Conservation (phyloP, 2,888 invertebrate species). For the Volucella inflata region DNA sequence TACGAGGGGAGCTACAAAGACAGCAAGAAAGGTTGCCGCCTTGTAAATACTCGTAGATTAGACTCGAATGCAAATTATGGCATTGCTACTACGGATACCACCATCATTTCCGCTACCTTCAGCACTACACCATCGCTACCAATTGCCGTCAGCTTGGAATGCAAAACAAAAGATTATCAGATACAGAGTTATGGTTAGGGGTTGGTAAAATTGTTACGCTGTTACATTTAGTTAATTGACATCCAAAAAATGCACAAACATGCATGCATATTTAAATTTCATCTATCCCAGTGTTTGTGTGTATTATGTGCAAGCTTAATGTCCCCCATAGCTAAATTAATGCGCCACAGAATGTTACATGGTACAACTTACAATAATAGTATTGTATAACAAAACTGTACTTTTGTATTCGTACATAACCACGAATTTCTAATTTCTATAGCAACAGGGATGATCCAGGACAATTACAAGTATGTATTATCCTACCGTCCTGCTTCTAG, state of each 20-base stretch:
- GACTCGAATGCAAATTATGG: conserved; percentile 41
- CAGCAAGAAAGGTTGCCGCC: conserved; percentile 21
- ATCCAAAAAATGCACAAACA: conserved; percentile 69
- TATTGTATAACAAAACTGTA: neutral
- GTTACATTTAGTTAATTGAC: conserved; percentile 57
- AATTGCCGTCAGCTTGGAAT: conserved; percentile 19
- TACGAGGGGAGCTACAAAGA: neutral
- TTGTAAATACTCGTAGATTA: conserved; percentile 47
- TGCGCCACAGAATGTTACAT: conserved; percentile 66
- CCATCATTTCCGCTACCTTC: too few relatives aligned
- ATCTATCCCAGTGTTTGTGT: conserved; percentile 4
- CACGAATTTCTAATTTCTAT: conserved; percentile 22
- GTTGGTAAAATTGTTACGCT: conserved; percentile 2
- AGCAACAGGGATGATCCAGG: conserved; percentile 35
- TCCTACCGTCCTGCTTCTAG: conserved; percentile 31
- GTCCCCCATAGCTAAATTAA: conserved; percentile 67
- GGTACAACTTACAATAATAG: conserved; percentile 28
- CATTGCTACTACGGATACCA: neutral
- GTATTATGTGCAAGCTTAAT: conserved; percentile 57
- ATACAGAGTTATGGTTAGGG: conserved; percentile 13
- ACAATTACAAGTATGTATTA: conserved; percentile 13
- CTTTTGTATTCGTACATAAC: neutral
- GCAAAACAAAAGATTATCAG: conserved; percentile 58
- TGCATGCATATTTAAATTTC: conserved; percentile 65
- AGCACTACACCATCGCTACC: conserved; percentile 13